A percentile compares a stretch with the other conserved stretches of the same genome.
phyloP scores from a whole-genome alignment of 2,113 vertebrate species.

The Zosterops borbonicus region DNA sequence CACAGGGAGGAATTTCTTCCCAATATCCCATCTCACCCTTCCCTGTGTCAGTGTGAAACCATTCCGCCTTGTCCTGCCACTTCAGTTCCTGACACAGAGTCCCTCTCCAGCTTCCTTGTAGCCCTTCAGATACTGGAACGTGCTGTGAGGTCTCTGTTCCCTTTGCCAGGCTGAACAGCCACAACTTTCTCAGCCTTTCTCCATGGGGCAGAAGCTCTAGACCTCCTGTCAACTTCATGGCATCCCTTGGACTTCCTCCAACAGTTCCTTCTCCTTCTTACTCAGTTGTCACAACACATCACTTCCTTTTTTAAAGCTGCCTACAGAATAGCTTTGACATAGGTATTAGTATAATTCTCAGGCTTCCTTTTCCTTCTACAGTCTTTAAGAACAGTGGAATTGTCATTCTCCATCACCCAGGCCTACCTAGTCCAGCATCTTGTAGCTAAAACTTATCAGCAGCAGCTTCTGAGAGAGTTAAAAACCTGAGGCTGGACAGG shows the following conservation, averaged over 20 bases:
- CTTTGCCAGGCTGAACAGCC: background rate
- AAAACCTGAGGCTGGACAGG: background rate
- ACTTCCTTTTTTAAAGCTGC: background rate
- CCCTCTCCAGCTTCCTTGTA: background rate
- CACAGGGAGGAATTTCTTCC: background rate
- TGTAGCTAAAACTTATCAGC: background rate
- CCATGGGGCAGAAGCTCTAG: background rate
- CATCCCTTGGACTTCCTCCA: background rate
- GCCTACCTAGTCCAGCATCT: background rate
- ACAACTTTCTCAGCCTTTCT: background rate
- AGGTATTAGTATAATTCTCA: background rate
- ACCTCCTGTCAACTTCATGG: rapidly evolving
- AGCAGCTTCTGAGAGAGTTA: background rate
- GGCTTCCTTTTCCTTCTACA: background rate
- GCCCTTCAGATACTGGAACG: background rate
- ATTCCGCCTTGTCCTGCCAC: background rate
- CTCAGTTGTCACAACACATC: background rate
- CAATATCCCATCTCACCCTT: background rate
- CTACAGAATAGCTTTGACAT: background rate
- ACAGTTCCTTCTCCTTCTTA: background rate
- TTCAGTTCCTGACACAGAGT: background rate
- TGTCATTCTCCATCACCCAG: background rate
- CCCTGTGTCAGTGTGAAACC: background rate
- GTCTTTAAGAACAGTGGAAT: background rate
- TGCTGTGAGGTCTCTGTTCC: background rate